A percentile compares a stretch with the other conserved stretches of the same genome.
Evolutionary conservation across 2,113 vertebrate genomes (phyloP).

Genomic region (Saccopteryx bilineata): DNA sequence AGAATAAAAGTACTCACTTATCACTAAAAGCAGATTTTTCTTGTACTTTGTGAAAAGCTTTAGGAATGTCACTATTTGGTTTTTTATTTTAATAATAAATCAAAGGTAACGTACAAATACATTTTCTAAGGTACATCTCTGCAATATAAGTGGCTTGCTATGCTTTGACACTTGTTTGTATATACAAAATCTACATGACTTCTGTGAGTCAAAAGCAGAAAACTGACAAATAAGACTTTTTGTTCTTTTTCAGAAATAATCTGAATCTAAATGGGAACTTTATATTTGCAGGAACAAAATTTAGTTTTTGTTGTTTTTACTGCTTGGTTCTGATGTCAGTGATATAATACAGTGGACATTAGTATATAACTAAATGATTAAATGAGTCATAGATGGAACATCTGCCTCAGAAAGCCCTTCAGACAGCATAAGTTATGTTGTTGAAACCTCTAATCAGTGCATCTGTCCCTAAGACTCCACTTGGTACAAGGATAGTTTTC

Average conservation of each 20-base stretch:
- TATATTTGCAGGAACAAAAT: slow-evolving; percentile 59
- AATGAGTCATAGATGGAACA: slow-evolving; percentile 72
- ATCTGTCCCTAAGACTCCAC: slow-evolving; percentile 79
- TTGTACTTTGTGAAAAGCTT: slow-evolving; percentile 75
- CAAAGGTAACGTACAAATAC: slow-evolving; percentile 53
- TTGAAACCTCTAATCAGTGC: slow-evolving; percentile 81
- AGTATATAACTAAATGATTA: slow-evolving; percentile 68
- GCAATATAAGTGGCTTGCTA: slow-evolving; percentile 22
- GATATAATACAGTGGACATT: slow-evolving; percentile 70
- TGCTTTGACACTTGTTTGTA: slow-evolving; percentile 57
- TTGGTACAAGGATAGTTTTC: slow-evolving; percentile 79
- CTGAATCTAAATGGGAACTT: slow-evolving; percentile 65
- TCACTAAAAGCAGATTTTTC: slow-evolving; percentile 72
- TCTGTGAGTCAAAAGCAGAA: slow-evolving; percentile 75
- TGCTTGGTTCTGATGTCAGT: slow-evolving; percentile 42
- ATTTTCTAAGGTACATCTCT: slow-evolving; percentile 62
- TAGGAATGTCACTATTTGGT: slow-evolving; percentile 71
- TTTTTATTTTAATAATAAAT: slow-evolving; percentile 77
- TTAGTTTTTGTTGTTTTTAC: slow-evolving; percentile 61
- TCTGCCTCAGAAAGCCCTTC: slow-evolving; percentile 76
- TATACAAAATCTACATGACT: slow-evolving; percentile 72
- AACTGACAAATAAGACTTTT: slow-evolving; percentile 62
- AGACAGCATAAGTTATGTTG: slow-evolving; percentile 65
- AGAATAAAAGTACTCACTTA: slow-evolving; percentile 79
- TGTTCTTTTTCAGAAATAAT: slow-evolving; percentile 71